Conservation (phyloP, 2,113 vertebrate species). For the Tonatia bakeri region DNA sequence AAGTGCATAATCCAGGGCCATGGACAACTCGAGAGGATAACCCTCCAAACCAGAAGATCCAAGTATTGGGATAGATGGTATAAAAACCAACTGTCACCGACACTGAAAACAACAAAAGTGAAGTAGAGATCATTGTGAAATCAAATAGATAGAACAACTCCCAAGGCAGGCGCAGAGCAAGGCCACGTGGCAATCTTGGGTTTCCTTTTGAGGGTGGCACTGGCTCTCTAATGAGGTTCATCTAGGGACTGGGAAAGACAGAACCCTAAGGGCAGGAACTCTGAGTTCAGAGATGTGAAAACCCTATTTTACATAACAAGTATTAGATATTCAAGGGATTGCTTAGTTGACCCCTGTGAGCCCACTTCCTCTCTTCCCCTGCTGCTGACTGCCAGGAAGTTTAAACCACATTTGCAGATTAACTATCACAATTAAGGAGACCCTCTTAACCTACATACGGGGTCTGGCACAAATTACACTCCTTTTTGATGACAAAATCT, state of each 20-base stretch:
- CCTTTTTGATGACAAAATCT: too few species aligned
- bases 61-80: neutral
- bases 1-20: neutral
- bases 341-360: neutral
- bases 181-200: neutral
- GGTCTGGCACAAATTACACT: too few species aligned
- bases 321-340: neutral
- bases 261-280: neutral
- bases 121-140: neutral
- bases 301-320: neutral
- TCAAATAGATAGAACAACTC: neutral
- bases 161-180: neutral
- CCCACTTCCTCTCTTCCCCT: neutral
- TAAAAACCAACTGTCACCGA: neutral
- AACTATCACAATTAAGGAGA: neutral
- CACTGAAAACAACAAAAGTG: neutral
- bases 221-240: neutral
- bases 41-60: neutral
- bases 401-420: neutral
- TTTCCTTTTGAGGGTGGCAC: neutral
- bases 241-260: neutral
- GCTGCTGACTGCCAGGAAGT: neutral
- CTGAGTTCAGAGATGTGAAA: slow-evolving; percentile 5
- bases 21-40: neutral
- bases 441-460: neutral